Evolutionary conservation across 2,797 vertebrate species (phyloP), one percentile per base, ranked within the genome.

Genomic region (Artibeus lituratus): DNA sequence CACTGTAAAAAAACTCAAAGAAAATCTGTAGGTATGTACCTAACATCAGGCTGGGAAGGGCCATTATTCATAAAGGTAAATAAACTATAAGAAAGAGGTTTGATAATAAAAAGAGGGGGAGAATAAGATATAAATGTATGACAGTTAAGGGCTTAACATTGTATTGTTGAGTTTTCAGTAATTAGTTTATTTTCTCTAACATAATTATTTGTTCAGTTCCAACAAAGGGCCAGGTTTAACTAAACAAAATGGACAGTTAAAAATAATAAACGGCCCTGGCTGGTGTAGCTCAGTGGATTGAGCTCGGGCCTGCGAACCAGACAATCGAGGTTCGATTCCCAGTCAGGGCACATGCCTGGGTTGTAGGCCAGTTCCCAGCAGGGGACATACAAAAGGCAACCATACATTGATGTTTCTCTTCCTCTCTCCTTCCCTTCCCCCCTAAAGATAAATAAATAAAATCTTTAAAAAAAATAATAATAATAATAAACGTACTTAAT

Each of bases 171-270:
- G 19, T 73, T 91, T 67, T 55, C 32, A n/a, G 22, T 51, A 80
- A 88, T 39, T 76, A 83, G 19, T 70, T 87, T 89, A 72, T 49
- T 95, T 72, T 51, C 93, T 81, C 49, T 74, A 90, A 77, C 83
- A 87, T n/a, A 94, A 90, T 18, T 82, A 90, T 87, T 83, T 94
- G 74, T 59, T 94, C 59, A 82, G 15, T 82, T 72, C 18, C 92
- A 81, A 95, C 10, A 67, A 95, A 86, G 26, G 76, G 19, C 39
- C 86, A 96, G 22, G 44, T 76, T 82, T 90, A 93, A 95, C 26
- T 39, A 80, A 90, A 49, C 21, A 93, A 93, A 89, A 86, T 19
- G 80, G 19, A 90, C 4, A 82, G 19, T n/a, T 74, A 42, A 81
- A 76, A 83, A 87, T 44, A 9, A 76, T 59, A 84, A 93, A 76